Conservation (phyloP, 2,797 vertebrate species). For the Xenentodon cancila region DNA sequence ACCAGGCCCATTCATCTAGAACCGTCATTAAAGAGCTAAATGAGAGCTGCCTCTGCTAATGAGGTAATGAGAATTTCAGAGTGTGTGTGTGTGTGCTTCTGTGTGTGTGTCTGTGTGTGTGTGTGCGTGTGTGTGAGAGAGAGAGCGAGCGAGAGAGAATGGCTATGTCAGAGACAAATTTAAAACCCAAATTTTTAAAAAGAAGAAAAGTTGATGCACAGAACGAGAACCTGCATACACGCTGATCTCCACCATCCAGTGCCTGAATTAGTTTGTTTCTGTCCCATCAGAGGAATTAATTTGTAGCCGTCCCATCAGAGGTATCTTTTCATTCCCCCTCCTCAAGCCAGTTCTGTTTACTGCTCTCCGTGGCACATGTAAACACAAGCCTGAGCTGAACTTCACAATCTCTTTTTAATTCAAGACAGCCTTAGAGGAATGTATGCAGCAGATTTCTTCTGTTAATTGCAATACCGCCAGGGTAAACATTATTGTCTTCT, state of each 20-base stretch:
- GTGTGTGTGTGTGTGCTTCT: constrained; percentile 29
- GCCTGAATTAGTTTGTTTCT: constrained; percentile 40
- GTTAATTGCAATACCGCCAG: constrained; percentile 77
- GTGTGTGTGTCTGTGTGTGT: constrained; percentile 17
- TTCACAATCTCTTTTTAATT: constrained; percentile 78
- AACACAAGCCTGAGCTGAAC: constrained; percentile 75
- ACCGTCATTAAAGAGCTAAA: constrained; percentile 82
- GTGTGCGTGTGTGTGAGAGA: neutral
- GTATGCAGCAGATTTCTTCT: constrained; percentile 69
- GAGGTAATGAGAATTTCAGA: constrained; percentile 80
- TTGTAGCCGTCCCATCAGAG: constrained; percentile 52
- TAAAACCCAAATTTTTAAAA: constrained; percentile 18
- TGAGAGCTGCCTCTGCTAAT: constrained; percentile 82
- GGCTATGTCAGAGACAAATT: constrained; percentile 31
- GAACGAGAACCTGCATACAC: constrained; percentile 18
- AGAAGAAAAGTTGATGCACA: constrained; percentile 18
- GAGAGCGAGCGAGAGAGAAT: neutral
- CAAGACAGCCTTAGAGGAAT: constrained; percentile 67
- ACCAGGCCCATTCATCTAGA: constrained; percentile 80
- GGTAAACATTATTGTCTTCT: constrained; percentile 83
- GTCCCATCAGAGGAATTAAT: too few species aligned
- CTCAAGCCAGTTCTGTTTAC: constrained; percentile 71
- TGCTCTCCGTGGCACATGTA: constrained; percentile 62
- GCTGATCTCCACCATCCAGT: constrained; percentile 34
- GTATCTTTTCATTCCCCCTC: constrained; percentile 41